Base-by-base conservation (phyloP, 1,140 invertebrate species). In the Drosophila asahinai region DNA sequence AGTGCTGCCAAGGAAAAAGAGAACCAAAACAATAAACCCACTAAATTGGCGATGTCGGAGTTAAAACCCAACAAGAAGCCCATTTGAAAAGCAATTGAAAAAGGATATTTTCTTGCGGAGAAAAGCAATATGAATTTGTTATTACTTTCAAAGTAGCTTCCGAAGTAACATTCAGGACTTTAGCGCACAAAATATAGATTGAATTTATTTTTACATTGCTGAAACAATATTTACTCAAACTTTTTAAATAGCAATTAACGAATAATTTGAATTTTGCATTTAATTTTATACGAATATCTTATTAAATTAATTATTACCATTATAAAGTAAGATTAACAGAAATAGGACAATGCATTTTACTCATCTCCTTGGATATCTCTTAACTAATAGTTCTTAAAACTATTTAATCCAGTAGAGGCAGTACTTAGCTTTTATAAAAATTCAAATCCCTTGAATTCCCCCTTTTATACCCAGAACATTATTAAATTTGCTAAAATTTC, bases 1-100 rank as follows among this genome's bases (percentile, higher is more conserved):
- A 86, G 83, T 89, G 80, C 77, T 77, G 66, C 81, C 76, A 57
- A 42, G 40, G 64, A 60, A 55, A 55, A 55, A 22, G 54, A 58
- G 36, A 70, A 71, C 51, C 59, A 55, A 58, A 72, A 70, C 40
- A 80, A 70, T 52, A 68, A 55, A 65, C 47, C 30, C 45, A 42
- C 30, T 22, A 59, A 79, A 67, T 49, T 45, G 33, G 33, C 72
- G 47, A 61, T 55, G 38, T 25, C 49, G 45, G 43, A 66, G 51
- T 63, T 43, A 42, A 65, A 76, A 17, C 25, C 42, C 57, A 45
- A 51, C 4, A 49, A 19, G 52, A 43, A 55, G 33, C 19, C 57
- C 33, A 25, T 62, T 62, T 25, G 0, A 36, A 62, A 45, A 45
- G 63, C 63, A 63, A 65, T 65, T 65, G 63, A 65, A 22, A 43